A percentile compares a stretch with the other conserved stretches of the same genome.
phyloP scores from a whole-genome alignment of 2,888 invertebrate genomes.

The Tetranychus truncatus region DNA sequence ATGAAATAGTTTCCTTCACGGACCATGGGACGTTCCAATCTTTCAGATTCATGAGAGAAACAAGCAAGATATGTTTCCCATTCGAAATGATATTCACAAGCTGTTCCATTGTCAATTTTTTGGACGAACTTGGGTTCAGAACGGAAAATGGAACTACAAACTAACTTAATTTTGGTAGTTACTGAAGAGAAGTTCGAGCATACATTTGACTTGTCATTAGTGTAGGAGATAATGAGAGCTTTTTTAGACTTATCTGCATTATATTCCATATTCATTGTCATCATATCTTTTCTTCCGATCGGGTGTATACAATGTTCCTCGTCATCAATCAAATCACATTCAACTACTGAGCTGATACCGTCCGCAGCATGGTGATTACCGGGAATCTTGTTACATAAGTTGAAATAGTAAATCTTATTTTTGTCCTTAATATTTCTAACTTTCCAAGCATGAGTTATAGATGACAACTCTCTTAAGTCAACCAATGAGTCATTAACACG shows the following conservation, averaged over 20 bases:
- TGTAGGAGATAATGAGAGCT: neutral
- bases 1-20: neutral
- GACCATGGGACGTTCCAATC: constrained; percentile 7
- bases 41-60: neutral
- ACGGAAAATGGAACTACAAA: constrained; percentile 12
- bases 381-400: neutral
- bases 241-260: neutral
- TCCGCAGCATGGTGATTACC: no score
- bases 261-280: neutral
- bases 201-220: neutral
- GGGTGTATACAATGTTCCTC: neutral
- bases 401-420: constrained; percentile 9
- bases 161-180: constrained; percentile 15
- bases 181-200: constrained; percentile 7
- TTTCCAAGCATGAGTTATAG: constrained; percentile 11
- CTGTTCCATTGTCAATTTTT: constrained; percentile 14
- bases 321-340: neutral
- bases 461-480: constrained; percentile 9
- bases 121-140: constrained; percentile 15
- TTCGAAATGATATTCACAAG: constrained; percentile 24
- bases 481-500: neutral
- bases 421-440: no score
- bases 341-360: neutral
- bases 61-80: constrained; percentile 26
- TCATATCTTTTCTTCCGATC: neutral